Base-by-base conservation (phyloP, 2,888 invertebrate genomes). In the Drosophila imparisetae region DNA sequence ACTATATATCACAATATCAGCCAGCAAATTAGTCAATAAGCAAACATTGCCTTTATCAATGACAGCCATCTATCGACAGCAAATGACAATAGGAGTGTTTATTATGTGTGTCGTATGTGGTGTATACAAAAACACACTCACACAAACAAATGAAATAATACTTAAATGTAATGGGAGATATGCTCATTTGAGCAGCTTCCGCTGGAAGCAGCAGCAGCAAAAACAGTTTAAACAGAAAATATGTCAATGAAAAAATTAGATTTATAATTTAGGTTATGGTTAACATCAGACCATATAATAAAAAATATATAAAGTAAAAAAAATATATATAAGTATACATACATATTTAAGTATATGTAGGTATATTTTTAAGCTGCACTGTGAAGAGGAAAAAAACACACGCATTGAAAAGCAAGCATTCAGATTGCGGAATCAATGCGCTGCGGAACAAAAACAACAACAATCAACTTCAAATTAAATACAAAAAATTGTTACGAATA, bases 171-270 rank as follows among this genome's bases (percentile, higher is more conserved):
- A 74, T 66, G 66, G 85, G 85, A 86, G 85, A 86, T 83, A 86
- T 86, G 85, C 85, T 78, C 59, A 71, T 85, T 83, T 86, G 85
- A 86, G 85, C 85, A 86, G 85, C 85, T 85, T 86, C 85, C 85
- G 86, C 79, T 80, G 24, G 15, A 45, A 24, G 21, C 45, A 45
- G 15, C 68, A 58, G 36, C 24, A 52, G 30, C 40, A 21, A 29
- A 27, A 53, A 8, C 7, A 77, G 58, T 77, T 81, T 79, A 73
- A 69, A 42, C 54, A 59, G 49, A 64, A 65, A 82, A 69, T 54
- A 49, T 77, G 76, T 21, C 81, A 81, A 50, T 71, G 68, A 80
- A 66, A 81, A 86, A 84, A 78, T 72, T 24, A 15, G 45, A 38
- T 18, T 80, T 70, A 72, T 78, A 80, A 84, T 86, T 84, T 80